Base-by-base conservation (phyloP, 1,140 invertebrate species). In the Trypoxylus dichotomus region DNA sequence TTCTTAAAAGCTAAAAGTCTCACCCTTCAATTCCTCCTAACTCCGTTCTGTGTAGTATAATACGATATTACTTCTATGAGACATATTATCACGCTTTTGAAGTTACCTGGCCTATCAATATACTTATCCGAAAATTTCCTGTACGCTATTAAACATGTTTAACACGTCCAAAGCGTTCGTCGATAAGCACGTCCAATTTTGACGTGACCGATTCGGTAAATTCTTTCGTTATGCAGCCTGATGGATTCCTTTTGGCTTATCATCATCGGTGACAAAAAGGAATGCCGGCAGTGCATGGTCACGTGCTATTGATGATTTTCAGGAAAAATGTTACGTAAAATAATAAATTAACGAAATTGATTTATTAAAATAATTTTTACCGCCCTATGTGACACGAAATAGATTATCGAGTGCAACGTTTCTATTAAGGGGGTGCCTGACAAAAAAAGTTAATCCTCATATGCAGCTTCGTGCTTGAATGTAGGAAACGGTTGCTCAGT, bases 141-240 rank as follows among this genome's bases (percentile, higher is more conserved):
- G n/a, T 19, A 2, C 15, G 19, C 19, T 54, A n/a, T 54, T 15
- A 54, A 54, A 5, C 47, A 54, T 54, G 15, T 7, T 54, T 19
- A 19, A 19, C 47, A 54, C 47, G 47, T 54, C 47, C 6, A n/a
- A 19, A 54, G 13, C 47, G 19, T 54, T 54, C 47, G 13, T 54
- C 47, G 15, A 54, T 54, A 54, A 54, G 15, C 47, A 54, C 47
- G 47, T 54, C 19, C 47, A 19, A 19, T 54, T 54, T 54, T 54
- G 47, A 54, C 47, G 47, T 54, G 47, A 54, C 47, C 47, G 47
- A 54, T 54, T 54, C 19, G 47, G 47, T 54, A 54, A 54, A 54
- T 54, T 54, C 47, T 54, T 54, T 54, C 19, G 15, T n/a, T 19
- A 54, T 15, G 47, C 47, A 54, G 11, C 47, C 19, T 54, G 47